Conservation (phyloP, 92 coral and sea anemone genomes). For the Porites divaricata region DNA sequence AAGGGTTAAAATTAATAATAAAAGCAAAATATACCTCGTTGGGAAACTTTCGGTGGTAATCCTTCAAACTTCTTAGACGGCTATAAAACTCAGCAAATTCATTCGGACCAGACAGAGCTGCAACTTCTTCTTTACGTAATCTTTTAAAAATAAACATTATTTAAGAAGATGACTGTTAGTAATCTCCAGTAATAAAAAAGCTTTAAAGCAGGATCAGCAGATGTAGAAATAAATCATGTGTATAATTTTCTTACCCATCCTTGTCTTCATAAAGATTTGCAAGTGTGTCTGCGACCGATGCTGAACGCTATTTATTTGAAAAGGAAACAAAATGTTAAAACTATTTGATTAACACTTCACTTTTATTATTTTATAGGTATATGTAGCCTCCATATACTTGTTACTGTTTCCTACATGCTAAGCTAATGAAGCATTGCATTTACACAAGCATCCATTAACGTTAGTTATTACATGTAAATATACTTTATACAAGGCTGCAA, state of each 20-base stretch:
- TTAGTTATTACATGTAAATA: too few relatives aligned
- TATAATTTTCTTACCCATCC: constrained; percentile 76
- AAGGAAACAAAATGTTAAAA: background rate
- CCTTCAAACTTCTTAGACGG: constrained; percentile 87
- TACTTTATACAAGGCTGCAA: too few relatives aligned
- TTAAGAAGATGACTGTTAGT: background rate
- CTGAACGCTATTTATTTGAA: constrained; percentile 66
- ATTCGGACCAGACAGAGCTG: constrained; percentile 97
- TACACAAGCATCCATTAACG: too few relatives aligned
- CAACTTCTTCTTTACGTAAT: constrained; percentile 90
- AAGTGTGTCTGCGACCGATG: constrained; percentile 66
- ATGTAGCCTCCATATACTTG: too few relatives aligned
- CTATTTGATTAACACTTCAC: too few relatives aligned
- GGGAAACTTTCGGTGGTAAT: constrained; percentile 96
- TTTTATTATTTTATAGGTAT: too few relatives aligned
- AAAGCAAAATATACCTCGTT: constrained; percentile 74
- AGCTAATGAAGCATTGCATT: too few relatives aligned
- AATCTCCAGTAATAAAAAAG: background rate
- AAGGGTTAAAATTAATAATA: too few relatives aligned
- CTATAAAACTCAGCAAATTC: constrained; percentile 99
- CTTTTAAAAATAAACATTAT: constrained; percentile 43
- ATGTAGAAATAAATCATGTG: background rate
- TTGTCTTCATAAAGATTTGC: constrained; percentile 86
- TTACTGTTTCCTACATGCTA: too few relatives aligned
- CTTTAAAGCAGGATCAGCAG: background rate